These are phyloP conservation scores for Trissolcus brochymenae DNA, from an alignment of 2,888 invertebrate genomes.

Conservation along the genomic window DNA sequence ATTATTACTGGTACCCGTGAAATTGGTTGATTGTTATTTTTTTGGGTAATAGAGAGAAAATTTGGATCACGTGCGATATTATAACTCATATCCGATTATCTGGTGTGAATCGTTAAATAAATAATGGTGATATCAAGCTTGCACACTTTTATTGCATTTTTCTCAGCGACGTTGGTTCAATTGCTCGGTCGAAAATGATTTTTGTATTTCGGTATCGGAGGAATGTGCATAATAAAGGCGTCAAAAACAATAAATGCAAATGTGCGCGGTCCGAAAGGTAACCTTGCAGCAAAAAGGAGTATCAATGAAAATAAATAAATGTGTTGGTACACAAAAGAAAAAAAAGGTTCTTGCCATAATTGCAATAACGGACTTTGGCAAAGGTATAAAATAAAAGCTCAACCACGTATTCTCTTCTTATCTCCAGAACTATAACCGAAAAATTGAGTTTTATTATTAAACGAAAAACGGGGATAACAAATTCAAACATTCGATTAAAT, in stretches of 20 bases:
- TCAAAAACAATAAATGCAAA: slow-evolving; percentile 31
- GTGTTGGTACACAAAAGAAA: not conserved
- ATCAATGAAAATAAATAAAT: not conserved
- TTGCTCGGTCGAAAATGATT: slow-evolving; percentile 16
- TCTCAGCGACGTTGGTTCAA: slow-evolving; percentile 7
- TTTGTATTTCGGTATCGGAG: slow-evolving; percentile 25
- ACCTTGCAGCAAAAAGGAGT: slow-evolving; percentile 6
- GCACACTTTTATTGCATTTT: slow-evolving; percentile 9
- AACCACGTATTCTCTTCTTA: not conserved
- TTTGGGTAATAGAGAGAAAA: too few relatives aligned
- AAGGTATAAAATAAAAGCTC: too few relatives aligned
- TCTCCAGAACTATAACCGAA: too few relatives aligned
- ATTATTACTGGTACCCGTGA: too few relatives aligned
- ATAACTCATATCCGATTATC: not conserved
- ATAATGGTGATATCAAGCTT: slow-evolving; percentile 6
- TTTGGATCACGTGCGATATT: too few relatives aligned
- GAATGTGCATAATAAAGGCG: slow-evolving; percentile 32
- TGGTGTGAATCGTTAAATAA: slow-evolving; percentile 11
- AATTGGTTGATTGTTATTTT: too few relatives aligned
- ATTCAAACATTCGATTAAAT: too few relatives aligned
- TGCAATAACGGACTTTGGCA: not conserved
- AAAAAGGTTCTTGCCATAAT: slow-evolving; percentile 4
- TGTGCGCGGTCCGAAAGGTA: slow-evolving; percentile 18
- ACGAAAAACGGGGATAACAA: too few relatives aligned
- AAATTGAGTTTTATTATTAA: too few relatives aligned